A percentile compares a stretch with the other conserved stretches of the same genome.
Conservation (phyloP, 2,888 invertebrate genomes). For the Galerucella pusilla region DNA sequence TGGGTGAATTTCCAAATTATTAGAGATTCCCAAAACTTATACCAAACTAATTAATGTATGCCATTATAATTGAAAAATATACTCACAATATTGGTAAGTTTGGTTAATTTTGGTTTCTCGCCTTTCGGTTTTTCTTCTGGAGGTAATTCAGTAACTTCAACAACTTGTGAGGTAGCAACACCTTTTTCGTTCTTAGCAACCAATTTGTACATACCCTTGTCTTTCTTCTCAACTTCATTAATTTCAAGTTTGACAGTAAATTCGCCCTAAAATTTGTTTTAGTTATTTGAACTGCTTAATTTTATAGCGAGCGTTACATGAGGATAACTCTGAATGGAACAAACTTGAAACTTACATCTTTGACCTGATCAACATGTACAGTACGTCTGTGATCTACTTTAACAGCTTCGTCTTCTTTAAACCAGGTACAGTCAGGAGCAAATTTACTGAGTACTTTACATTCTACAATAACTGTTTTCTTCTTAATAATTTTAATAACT, state of each 20-base stretch:
- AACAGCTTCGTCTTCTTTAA: slow-evolving; percentile 84
- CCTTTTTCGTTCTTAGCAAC: slow-evolving; percentile 94
- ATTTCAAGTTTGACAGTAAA: slow-evolving; percentile 92
- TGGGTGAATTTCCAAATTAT: too few species aligned
- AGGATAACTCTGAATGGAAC: too few species aligned
- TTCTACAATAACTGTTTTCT: slow-evolving; percentile 92
- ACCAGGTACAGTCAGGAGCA: slow-evolving; percentile 94
- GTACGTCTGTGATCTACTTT: slow-evolving; percentile 81
- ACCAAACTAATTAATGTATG: too few species aligned
- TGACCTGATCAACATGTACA: slow-evolving; percentile 81
- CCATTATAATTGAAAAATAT: background rate
- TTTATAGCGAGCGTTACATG: background rate
- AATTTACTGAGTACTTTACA: slow-evolving; percentile 94
- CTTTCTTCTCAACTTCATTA: slow-evolving; percentile 80
- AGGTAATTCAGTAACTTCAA: slow-evolving; percentile 87
- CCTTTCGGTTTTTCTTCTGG: slow-evolving; percentile 79
- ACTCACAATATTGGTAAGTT: slow-evolving; percentile 80
- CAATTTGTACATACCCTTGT: slow-evolving; percentile 90
- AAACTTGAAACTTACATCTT: slow-evolving; percentile 71
- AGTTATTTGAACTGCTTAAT: background rate
- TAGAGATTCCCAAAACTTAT: too few species aligned
- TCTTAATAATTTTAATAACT: slow-evolving; percentile 91
- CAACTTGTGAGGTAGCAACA: slow-evolving; percentile 88
- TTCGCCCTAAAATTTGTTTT: slow-evolving; percentile 74
- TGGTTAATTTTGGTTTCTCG: slow-evolving; percentile 83